Conservation (phyloP, 2,113 vertebrate genomes). For the Saccopteryx leptura region DNA sequence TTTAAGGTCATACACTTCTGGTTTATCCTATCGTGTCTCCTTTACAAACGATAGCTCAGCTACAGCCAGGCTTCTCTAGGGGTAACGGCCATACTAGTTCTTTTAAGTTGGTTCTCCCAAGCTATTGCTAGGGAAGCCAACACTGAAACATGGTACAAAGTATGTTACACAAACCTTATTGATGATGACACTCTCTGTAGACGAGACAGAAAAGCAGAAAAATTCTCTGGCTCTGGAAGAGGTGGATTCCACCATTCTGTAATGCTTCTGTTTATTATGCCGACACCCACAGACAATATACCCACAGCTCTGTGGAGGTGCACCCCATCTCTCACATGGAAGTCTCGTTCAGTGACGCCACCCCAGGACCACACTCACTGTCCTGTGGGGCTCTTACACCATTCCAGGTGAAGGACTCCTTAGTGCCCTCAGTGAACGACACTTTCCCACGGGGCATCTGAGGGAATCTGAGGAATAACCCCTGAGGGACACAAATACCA, state of each 20-base stretch:
- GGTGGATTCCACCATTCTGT: not conserved
- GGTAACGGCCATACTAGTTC: not conserved
- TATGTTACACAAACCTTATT: accelerated
- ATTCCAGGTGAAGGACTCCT: not conserved
- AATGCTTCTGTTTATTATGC: accelerated
- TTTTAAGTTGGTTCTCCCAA: not conserved
- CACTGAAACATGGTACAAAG: not conserved
- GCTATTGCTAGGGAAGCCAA: not conserved
- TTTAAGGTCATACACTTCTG: not conserved
- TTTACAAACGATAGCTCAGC: not conserved
- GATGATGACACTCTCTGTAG: not conserved
- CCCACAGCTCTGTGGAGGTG: not conserved
- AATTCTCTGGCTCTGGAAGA: accelerated
- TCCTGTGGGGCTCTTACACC: not conserved
- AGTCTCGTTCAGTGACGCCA: not conserved
- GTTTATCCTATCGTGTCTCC: not conserved
- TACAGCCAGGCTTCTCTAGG: not conserved
- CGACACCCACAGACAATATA: accelerated
- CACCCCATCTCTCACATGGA: accelerated
- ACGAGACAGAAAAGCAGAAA: not conserved
- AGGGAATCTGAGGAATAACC: too few species aligned
- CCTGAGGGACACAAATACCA: accelerated
- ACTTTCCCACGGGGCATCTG: not conserved
- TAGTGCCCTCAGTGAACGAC: accelerated
- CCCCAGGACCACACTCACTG: not conserved